A percentile compares a stretch with the other conserved stretches of the same genome.
phyloP scores from a whole-genome alignment of 2,797 vertebrate genomes.

The Varecia variegata region DNA sequence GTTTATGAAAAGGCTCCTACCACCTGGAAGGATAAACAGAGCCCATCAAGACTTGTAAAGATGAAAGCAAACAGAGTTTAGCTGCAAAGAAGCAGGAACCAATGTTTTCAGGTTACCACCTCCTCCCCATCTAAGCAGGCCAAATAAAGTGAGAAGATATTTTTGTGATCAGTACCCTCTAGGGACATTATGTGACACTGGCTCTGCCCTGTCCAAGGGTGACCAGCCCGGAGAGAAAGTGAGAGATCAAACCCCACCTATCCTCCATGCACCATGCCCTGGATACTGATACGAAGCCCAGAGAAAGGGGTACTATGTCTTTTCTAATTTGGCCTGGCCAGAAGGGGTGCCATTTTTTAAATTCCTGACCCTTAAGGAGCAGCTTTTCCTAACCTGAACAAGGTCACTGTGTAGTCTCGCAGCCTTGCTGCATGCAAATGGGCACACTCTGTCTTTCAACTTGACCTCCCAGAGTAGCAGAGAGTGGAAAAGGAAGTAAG shows the following conservation, averaged over 20 bases:
- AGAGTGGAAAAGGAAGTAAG: neutral
- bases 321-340: neutral
- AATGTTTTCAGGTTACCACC: neutral
- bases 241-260: neutral
- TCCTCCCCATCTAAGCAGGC: neutral
- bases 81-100: neutral
- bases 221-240: neutral
- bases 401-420: neutral
- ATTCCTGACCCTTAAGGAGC: neutral
- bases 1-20: neutral
- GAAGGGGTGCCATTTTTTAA: neutral
- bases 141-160: neutral
- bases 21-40: neutral
- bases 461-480: neutral
- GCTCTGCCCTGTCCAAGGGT: neutral
- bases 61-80: neutral
- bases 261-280: neutral
- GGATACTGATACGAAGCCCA: neutral
- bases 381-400: neutral
- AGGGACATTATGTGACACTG: fast-evolving
- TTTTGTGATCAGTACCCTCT: neutral
- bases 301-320: neutral
- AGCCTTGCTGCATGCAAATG: neutral
- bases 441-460: neutral
- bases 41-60: neutral